Evolutionary conservation across 1,140 invertebrate genomes (phyloP).

Genomic region (Drosophila miranda): DNA sequence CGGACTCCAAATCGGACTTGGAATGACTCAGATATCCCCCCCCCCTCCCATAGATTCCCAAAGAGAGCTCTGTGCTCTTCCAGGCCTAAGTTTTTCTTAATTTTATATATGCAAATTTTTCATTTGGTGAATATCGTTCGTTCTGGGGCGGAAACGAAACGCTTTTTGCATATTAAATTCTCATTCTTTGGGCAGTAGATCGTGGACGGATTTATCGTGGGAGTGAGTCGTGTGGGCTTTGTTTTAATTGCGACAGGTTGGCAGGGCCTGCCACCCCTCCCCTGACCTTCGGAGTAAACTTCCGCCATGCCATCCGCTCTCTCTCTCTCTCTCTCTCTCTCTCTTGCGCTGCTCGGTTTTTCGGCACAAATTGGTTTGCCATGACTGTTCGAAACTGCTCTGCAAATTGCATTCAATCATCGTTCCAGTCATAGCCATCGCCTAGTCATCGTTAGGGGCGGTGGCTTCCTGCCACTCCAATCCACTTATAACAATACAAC

Average conservation of each 20-base stretch:
- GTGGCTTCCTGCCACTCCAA: no score
- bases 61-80: slow-evolving; percentile 4
- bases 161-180: slow-evolving; percentile 61
- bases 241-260: slow-evolving; percentile 35
- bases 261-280: slow-evolving; percentile 29
- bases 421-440: slow-evolving; percentile 34
- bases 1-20: slow-evolving; percentile 17
- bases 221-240: slow-evolving; percentile 35
- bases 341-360: slow-evolving; percentile 3
- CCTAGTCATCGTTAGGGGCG: slow-evolving; percentile 13
- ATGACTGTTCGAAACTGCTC: slow-evolving; percentile 36
- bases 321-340: not conserved
- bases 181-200: slow-evolving; percentile 34
- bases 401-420: slow-evolving; percentile 35
- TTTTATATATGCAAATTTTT: slow-evolving; percentile 76
- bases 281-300: slow-evolving; percentile 28
- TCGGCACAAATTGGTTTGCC: slow-evolving; percentile 35
- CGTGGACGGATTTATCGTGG: slow-evolving; percentile 62
- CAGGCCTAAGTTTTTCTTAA: slow-evolving; percentile 35
- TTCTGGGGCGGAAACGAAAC: slow-evolving; percentile 63
- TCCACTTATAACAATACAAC: no score
- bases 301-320: slow-evolving; percentile 23
- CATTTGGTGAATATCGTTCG: slow-evolving; percentile 38
- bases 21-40: slow-evolving; percentile 23
- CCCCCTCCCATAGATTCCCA: no score